Evolutionary conservation across 2,888 invertebrate genomes (phyloP).

Genomic region (Dugesia japonica): DNA sequence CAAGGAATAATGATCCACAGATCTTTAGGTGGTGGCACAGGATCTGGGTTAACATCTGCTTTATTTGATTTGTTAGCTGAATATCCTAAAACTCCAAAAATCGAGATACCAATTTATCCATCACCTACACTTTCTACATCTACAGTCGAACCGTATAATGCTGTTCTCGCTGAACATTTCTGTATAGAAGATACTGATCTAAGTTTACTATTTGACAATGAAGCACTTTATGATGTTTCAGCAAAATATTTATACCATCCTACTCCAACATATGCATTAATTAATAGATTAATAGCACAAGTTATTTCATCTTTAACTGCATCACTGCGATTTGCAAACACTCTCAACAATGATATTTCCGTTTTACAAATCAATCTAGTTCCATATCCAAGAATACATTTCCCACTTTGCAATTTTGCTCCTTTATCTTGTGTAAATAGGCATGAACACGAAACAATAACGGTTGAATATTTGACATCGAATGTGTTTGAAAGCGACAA

Average conservation of each 20-base stretch:
- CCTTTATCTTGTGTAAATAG: not conserved
- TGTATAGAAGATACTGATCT: too few relatives aligned
- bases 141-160: too few relatives aligned
- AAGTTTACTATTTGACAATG: constrained; percentile 26
- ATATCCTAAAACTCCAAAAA: too few relatives aligned
- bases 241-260: not conserved
- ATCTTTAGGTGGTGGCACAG: too few relatives aligned
- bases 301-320: constrained; percentile 27
- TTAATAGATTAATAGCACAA: constrained; percentile 65
- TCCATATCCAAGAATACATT: constrained; percentile 34
- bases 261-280: constrained; percentile 61
- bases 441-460: not conserved
- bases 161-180: too few relatives aligned
- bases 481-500: not conserved
- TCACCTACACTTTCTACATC: too few relatives aligned
- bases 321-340: constrained; percentile 21
- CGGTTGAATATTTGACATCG: not conserved
- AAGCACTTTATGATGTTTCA: constrained; percentile 14
- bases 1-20: too few relatives aligned
- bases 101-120: too few relatives aligned
- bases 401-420: constrained; percentile 25
- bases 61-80: too few relatives aligned
- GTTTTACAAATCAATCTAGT: constrained; percentile 32
- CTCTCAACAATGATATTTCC: constrained; percentile 11
- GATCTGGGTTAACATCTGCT: too few relatives aligned